Base-by-base conservation (phyloP, 64 coral and sea anemone genomes). In the Montipora foliosa region DNA sequence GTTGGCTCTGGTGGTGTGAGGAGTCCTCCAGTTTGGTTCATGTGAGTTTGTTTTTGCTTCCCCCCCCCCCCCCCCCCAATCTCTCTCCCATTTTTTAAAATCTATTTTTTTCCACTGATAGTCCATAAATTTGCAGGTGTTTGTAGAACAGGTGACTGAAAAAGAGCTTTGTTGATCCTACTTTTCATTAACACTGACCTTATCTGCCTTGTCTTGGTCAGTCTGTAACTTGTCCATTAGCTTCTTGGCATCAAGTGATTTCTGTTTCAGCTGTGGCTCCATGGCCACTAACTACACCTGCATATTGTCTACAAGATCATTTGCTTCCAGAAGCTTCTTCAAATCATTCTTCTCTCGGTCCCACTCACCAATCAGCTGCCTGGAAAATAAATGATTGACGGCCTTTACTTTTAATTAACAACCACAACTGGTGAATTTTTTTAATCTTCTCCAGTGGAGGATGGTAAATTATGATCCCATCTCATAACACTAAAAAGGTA, bases 151-250 rank as follows among this genome's bases (percentile, higher is more conserved):
- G 25, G 25, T 25, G 25, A 25, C 25, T 25, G 25, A 25, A 25
- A 25, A 25, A 25, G 0, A 25, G 25, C 25, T 25, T 25, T 53
- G 5, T 53, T 0, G 8, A 64, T 64, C 14, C 14, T 64, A 4
- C 13, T 64, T 64, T 11, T 64, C 3, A 25, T 11, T 13, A 15
- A 14, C 13, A 72, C 74, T 49, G 12, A 99, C 97, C 92, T 99
- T 96, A 57, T 96, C 97, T 45, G 97, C 97, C 48, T 94, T 94
- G 2, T 96, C 97, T 20, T 99, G 97, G 75, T 99, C 97, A 90
- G 96, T 87, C 79, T 99, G 97, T 76, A 99, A 74, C 86, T 96
- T 96, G 16, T 99, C 97, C 97, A 99, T 99, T 4, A 99, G 97
- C 74, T 96, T 92, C 0, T 94, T 25, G 0, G 91, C 91, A 59